phyloP scores from a whole-genome alignment of 2,113 vertebrate species.

The Perognathus longimembris region DNA sequence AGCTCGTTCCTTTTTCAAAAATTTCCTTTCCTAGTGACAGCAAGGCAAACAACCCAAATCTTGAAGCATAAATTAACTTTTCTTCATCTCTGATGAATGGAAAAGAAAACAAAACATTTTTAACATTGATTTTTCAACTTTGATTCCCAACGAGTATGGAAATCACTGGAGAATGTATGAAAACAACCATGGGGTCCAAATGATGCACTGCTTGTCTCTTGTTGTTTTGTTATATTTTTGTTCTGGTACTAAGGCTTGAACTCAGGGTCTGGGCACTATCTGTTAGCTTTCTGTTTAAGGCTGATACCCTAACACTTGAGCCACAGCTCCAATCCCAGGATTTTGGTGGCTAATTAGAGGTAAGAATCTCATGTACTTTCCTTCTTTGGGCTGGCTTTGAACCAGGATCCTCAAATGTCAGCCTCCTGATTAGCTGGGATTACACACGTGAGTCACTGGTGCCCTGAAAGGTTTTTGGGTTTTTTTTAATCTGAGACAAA shows the following conservation, averaged over 20 bases:
- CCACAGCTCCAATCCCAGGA: too few species aligned
- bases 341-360: too few species aligned
- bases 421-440: too few species aligned
- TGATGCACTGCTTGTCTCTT: not conserved
- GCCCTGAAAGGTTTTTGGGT: not conserved
- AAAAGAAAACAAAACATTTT: constrained; percentile 4
- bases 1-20: constrained; percentile 20
- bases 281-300: too few species aligned
- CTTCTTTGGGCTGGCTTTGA: too few species aligned
- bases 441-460: too few species aligned
- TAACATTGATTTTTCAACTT: constrained; percentile 42
- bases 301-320: too few species aligned
- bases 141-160: not conserved
- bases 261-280: too few species aligned
- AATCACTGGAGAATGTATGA: constrained; percentile 5
- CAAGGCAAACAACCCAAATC: constrained; percentile 49
- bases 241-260: too few species aligned
- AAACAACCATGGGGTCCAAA: constrained; percentile 42
- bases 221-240: too few species aligned
- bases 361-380: too few species aligned
- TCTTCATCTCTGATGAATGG: constrained; percentile 21
- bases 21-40: constrained; percentile 1
- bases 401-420: too few species aligned
- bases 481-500: not conserved
- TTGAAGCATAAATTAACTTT: constrained; percentile 53